Base-by-base conservation (phyloP, 2,113 vertebrate species). In the Podilymbus podiceps region DNA sequence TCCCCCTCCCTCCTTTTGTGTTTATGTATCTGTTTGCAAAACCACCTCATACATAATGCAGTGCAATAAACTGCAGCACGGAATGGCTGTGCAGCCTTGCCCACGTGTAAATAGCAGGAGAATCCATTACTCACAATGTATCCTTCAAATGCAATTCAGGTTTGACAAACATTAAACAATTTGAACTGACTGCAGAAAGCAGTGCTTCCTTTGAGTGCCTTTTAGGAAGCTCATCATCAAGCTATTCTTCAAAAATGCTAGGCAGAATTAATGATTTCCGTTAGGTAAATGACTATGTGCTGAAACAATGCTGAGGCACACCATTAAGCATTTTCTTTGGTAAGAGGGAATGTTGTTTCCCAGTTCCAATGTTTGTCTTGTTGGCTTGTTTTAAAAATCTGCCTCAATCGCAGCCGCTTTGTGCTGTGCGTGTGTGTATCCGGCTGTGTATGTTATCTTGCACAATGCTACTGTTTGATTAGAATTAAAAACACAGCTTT, bases 11-110 rank as follows among this genome's bases (percentile, higher is more conserved):
- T 7, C 7, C 28, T 84, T 68, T 96, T 91, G 71, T 87, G 72
- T 95, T 97, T 96, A 75, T 80, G 58, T 93, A 92, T 90, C 85
- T 97, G 62, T 86, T 97, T 80, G 88, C 88, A 96, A 94, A 97
- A 91, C 86, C 79, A 94, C 85, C 96, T 96, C 95, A 96, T 97
- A 72, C 93, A 95, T 96, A 95, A 97, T 96, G 86, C 90, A 98
- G 62, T 1, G 71, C 95, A 95, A 97, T 97, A 97, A 96, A 86
- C 17, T 15, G 78, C 60, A 78, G 68, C 80, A 58, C 3, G 47
- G 81, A 95, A 85, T 13, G 47, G 89, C 82, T 83, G 62, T 16
- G 67, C 81, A 91, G 81, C 91, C 86, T 90, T 80, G 63, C 83
- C 93, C 22, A 5, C 17, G 89, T 94, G 83, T 81, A 97, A 97